Conservation (phyloP, 1,140 invertebrate species). For the Bicyclus anynana region DNA sequence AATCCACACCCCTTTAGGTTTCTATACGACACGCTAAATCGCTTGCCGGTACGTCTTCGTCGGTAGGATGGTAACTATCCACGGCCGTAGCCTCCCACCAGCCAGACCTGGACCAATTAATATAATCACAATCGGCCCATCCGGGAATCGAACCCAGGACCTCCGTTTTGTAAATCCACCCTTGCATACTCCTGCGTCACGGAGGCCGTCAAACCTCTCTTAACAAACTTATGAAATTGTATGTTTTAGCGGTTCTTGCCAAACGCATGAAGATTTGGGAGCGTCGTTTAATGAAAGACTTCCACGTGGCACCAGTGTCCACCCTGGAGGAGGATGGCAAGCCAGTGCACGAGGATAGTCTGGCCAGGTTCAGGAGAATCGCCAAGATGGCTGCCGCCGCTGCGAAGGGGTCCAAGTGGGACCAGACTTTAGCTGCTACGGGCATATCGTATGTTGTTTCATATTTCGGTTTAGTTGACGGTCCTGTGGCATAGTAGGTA, state of each 20-base stretch:
- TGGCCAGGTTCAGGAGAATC: constrained; percentile 84
- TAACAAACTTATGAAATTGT: neutral
- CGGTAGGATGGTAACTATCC: too few relatives aligned
- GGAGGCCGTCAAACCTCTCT: too few relatives aligned
- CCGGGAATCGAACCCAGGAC: too few relatives aligned
- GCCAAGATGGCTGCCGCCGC: constrained; percentile 83
- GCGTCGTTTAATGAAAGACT: constrained; percentile 89
- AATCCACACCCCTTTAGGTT: too few relatives aligned
- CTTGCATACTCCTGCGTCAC: too few relatives aligned
- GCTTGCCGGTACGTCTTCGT: too few relatives aligned
- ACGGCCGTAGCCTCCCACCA: too few relatives aligned
- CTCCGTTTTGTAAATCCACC: too few relatives aligned
- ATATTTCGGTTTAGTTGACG: neutral
- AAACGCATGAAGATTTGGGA: constrained; percentile 90
- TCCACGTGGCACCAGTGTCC: constrained; percentile 86
- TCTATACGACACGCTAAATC: too few relatives aligned
- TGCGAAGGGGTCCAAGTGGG: constrained; percentile 84
- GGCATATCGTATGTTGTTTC: constrained; percentile 75
- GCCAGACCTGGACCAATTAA: too few relatives aligned
- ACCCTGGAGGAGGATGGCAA: constrained; percentile 79
- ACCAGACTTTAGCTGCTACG: constrained; percentile 80
- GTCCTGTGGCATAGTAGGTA: too few relatives aligned
- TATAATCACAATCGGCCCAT: too few relatives aligned
- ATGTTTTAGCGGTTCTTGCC: constrained; percentile 78
- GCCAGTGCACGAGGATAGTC: constrained; percentile 80